phyloP scores from a whole-genome alignment of 35 echinoderm and acorn worm genomes.

The Apostichopus californicus region DNA sequence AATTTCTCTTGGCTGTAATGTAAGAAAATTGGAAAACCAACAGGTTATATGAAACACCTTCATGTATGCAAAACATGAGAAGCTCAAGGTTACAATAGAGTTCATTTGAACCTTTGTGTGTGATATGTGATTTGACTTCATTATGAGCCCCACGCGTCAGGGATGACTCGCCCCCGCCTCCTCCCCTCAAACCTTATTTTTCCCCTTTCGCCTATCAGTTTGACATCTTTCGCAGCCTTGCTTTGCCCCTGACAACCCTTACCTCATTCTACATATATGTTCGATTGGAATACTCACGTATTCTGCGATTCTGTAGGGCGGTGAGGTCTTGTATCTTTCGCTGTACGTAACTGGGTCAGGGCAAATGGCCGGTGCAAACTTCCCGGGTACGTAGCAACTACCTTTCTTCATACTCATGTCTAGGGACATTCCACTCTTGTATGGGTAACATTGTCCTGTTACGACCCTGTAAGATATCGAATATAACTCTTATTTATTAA shows the following conservation, averaged over 20 bases:
- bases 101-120: background rate
- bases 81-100: background rate
- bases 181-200: too few relatives aligned
- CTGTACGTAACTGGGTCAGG: conserved; percentile 45
- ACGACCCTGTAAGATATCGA: conserved; percentile 61
- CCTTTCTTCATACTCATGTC: conserved; percentile 83
- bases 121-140: too few relatives aligned
- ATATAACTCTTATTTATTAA: too few relatives aligned
- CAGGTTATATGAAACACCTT: background rate
- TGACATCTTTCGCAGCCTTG: too few relatives aligned
- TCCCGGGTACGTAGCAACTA: conserved; percentile 61
- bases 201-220: too few relatives aligned
- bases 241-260: too few relatives aligned
- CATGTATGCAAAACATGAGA: background rate
- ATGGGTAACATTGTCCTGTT: conserved; percentile 86
- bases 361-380: conserved; percentile 40
- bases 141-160: too few relatives aligned
- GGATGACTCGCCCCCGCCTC: too few relatives aligned
- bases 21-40: conserved; percentile 23
- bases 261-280: background rate
- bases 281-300: conserved; percentile 54
- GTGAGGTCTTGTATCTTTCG: conserved; percentile 72
- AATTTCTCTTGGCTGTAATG: conserved; percentile 85
- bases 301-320: conserved; percentile 82
- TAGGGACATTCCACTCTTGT: conserved; percentile 73